phyloP scores from a whole-genome alignment of 2,113 vertebrate genomes.

The Xiphophorus couchianus region DNA sequence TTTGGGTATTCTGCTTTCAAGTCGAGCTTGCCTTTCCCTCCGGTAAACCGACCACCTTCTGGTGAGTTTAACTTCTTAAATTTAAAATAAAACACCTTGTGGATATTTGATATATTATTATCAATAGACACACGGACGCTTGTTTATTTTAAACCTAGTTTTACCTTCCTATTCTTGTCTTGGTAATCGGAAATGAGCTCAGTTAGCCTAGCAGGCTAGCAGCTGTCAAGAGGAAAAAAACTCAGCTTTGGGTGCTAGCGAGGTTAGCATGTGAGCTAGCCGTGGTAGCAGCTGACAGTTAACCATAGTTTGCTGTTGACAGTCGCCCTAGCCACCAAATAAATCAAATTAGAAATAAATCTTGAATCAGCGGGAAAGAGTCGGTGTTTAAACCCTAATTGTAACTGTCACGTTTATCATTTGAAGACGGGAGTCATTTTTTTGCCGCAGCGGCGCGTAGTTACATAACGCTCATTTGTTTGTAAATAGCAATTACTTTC shows the following conservation, averaged over 20 bases:
- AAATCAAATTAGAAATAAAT: accelerated
- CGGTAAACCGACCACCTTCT: conserved; percentile 19
- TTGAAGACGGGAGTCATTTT: background rate
- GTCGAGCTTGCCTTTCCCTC: conserved; percentile 39
- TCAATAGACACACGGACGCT: accelerated
- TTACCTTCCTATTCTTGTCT: conserved; percentile 1
- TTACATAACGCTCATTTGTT: conserved; percentile 68
- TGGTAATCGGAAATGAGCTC: conserved; percentile 38
- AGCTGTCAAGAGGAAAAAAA: conserved; percentile 61
- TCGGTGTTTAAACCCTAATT: background rate
- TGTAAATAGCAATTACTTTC: conserved; percentile 56
- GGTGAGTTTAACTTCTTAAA: conserved; percentile 50
- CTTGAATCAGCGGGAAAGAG: accelerated
- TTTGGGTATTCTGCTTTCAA: conserved; percentile 36
- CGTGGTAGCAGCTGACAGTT: background rate
- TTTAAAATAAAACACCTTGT: background rate
- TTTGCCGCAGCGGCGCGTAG: conserved; percentile 41
- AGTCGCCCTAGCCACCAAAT: background rate
- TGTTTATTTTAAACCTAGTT: background rate
- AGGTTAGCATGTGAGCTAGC: conserved; percentile 45
- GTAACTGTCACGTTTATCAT: background rate
- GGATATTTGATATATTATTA: accelerated
- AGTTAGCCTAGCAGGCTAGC: conserved; percentile 63
- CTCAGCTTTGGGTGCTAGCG: conserved; percentile 16
- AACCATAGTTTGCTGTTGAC: conserved; percentile 2